A percentile compares a stretch with the other conserved stretches of the same genome.
phyloP scores from a whole-genome alignment of 2,113 vertebrate species.

The Amazona guildingii region DNA sequence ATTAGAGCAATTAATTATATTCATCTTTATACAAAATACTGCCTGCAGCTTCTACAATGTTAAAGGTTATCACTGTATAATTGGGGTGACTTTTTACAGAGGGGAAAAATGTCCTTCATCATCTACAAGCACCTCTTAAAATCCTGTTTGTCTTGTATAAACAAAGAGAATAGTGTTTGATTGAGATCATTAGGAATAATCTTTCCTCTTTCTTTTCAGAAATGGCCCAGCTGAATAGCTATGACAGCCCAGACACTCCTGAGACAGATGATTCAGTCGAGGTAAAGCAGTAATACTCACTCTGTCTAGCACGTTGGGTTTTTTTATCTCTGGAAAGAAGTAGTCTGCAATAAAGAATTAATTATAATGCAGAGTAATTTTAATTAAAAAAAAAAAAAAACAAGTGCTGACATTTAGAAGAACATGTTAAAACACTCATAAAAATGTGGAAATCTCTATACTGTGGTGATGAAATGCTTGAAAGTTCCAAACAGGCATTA shows the following conservation, averaged over 20 bases:
- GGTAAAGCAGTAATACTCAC: slow-evolving; percentile 74
- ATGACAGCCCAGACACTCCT: slow-evolving; percentile 92
- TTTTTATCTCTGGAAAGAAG: slow-evolving; percentile 3
- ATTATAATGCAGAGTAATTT: slow-evolving; percentile 53
- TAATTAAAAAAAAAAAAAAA: background rate
- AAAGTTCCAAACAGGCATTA: background rate
- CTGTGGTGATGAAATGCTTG: background rate
- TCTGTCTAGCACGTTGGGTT: background rate
- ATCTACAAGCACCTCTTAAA: slow-evolving; percentile 12
- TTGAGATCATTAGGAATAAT: slow-evolving; percentile 60
- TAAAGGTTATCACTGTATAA: slow-evolving; percentile 45
- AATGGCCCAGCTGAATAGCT: slow-evolving; percentile 97
- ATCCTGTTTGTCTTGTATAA: slow-evolving; percentile 35
- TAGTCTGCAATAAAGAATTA: slow-evolving; percentile 37
- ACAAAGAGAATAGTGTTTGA: slow-evolving; percentile 57
- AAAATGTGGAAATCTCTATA: background rate
- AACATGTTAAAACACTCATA: background rate
- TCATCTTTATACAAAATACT: background rate
- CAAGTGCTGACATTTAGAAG: slow-evolving; percentile 32
- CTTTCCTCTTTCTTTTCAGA: slow-evolving; percentile 77
- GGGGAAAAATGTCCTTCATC: background rate
- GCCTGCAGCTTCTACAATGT: background rate
- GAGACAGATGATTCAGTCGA: slow-evolving; percentile 93
- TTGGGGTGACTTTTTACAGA: slow-evolving; percentile 13
- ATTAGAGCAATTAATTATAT: slow-evolving; percentile 25